Conservation (phyloP, 2,888 invertebrate species). For the Sphaerophoria taeniata region DNA sequence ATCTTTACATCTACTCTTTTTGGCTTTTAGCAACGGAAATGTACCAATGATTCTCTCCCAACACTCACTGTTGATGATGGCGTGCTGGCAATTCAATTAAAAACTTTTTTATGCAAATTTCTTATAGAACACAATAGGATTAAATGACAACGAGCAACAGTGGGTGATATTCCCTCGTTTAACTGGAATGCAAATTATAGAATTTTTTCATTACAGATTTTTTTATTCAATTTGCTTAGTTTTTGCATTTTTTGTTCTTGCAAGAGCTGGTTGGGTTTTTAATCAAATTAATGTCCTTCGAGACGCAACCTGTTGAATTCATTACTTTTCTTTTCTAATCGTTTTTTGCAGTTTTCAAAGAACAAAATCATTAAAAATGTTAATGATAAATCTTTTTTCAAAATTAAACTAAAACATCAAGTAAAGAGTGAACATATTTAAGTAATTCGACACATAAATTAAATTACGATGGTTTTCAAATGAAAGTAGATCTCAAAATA, state of each 20-base stretch:
- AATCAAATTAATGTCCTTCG: slow-evolving; percentile 19
- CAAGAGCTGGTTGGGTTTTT: slow-evolving; percentile 17
- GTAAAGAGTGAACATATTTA: no score
- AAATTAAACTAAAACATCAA: no score
- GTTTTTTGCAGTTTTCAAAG: slow-evolving; percentile 7
- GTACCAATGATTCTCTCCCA: slow-evolving; percentile 8
- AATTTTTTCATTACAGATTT: background rate
- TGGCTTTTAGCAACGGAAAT: background rate
- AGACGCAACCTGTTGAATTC: slow-evolving; percentile 18
- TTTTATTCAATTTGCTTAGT: slow-evolving; percentile 11
- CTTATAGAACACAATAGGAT: slow-evolving; percentile 10
- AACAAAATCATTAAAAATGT: background rate
- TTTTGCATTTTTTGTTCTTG: slow-evolving; percentile 13
- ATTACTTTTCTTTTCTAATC: background rate
- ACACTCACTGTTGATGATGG: slow-evolving; percentile 24
- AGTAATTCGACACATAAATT: no score
- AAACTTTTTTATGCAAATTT: slow-evolving; percentile 38
- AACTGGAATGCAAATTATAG: slow-evolving; percentile 24
- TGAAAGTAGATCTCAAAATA: no score
- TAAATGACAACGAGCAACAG: slow-evolving; percentile 34
- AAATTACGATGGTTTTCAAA: no score
- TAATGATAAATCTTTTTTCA: no score
- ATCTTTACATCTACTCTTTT: background rate
- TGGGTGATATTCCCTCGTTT: slow-evolving; percentile 28
- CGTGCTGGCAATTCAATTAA: slow-evolving; percentile 35